Percentiles rank a stretch among this genome's conserved stretches.
phyloP scores from a whole-genome alignment of 2,113 vertebrate genomes.

The Cranoglanis bouderius region DNA sequence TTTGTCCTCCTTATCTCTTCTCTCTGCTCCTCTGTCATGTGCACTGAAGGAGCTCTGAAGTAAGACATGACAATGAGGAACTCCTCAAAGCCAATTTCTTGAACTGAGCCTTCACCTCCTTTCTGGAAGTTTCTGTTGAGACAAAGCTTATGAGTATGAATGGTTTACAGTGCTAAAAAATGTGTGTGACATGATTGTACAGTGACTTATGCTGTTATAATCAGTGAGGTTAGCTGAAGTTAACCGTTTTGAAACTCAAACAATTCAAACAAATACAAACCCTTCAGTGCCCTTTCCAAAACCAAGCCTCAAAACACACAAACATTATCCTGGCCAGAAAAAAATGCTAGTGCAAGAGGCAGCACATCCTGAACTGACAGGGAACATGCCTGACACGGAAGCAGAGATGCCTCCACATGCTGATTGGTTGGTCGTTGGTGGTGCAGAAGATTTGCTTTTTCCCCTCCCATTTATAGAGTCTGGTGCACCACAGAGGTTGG shows the following conservation, averaged over 20 bases:
- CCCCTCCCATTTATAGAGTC: not conserved
- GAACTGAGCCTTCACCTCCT: slow-evolving; percentile 70
- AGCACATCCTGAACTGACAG: not conserved
- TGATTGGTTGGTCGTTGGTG: not conserved
- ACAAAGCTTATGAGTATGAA: not conserved
- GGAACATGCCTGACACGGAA: not conserved
- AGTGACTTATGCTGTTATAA: not conserved
- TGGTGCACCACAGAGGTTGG: not conserved
- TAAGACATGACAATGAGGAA: slow-evolving; percentile 94
- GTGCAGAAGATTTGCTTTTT: not conserved
- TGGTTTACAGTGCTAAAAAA: not conserved
- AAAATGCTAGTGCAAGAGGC: not conserved
- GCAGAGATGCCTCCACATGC: not conserved
- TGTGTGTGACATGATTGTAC: not conserved
- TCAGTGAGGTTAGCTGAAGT: not conserved
- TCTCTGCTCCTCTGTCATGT: slow-evolving; percentile 82
- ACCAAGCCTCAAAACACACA: not conserved
- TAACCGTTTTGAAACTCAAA: not conserved
- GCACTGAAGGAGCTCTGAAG: slow-evolving; percentile 82
- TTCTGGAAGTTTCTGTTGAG: slow-evolving; percentile 81
- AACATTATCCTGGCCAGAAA: not conserved
- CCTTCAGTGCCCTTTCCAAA: not conserved
- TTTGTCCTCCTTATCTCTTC: slow-evolving; percentile 83
- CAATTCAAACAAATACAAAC: not conserved
- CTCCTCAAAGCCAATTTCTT: slow-evolving; percentile 90